Evolutionary conservation across 1,140 invertebrate genomes (phyloP).

Genomic region (Hyposmocoma kahamanoa): DNA sequence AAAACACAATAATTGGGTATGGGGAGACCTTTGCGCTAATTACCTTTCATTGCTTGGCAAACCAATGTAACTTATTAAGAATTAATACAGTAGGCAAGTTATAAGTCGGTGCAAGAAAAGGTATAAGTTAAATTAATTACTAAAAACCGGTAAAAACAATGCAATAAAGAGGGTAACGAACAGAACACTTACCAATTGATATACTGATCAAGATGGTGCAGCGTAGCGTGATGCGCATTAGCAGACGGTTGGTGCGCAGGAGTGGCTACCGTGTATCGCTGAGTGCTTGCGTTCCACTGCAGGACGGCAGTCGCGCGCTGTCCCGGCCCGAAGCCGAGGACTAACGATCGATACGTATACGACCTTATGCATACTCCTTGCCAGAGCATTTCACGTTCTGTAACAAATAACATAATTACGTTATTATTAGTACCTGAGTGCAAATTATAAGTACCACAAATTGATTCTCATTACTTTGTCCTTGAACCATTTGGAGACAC

Average conservation of each 20-base stretch:
- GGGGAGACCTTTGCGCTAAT: too few relatives aligned
- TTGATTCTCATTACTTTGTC: too few relatives aligned
- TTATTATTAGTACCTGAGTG: neutral
- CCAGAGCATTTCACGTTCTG: constrained; percentile 62
- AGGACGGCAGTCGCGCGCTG: constrained; percentile 60
- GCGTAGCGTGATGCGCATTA: constrained; percentile 67
- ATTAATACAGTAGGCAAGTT: too few relatives aligned
- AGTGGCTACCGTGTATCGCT: constrained; percentile 61
- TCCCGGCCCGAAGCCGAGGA: constrained; percentile 55
- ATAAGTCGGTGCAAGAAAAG: too few relatives aligned
- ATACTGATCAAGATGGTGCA: constrained; percentile 66
- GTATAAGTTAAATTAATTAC: too few relatives aligned
- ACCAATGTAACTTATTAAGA: too few relatives aligned
- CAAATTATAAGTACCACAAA: neutral
- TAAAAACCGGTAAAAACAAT: too few relatives aligned
- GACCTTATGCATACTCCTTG: constrained; percentile 64
- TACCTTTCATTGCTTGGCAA: too few relatives aligned
- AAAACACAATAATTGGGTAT: too few relatives aligned
- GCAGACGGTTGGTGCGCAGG: constrained; percentile 66
- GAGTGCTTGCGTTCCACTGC: constrained; percentile 51
- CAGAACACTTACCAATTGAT: constrained; percentile 64
- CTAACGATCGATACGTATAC: constrained; percentile 67
- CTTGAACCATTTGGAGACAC: too few relatives aligned
- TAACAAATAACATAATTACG: neutral
- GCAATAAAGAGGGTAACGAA: too few relatives aligned